Evolutionary conservation across 2,888 invertebrate genomes (phyloP).

Genomic region (Geotrupes spiniger): DNA sequence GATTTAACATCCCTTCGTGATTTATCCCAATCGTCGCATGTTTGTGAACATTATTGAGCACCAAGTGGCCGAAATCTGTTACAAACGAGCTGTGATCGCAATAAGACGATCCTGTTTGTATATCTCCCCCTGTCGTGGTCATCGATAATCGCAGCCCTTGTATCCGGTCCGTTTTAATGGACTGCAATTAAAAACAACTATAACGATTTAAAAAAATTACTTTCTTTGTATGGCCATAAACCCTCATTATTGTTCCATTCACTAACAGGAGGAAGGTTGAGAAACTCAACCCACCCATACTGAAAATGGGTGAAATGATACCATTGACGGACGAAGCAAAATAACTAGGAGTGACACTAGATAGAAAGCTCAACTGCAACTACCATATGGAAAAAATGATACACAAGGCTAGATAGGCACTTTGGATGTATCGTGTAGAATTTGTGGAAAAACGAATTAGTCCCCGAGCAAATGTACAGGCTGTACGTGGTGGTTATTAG

Average conservation of each 20-base stretch:
- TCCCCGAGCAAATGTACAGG: no score
- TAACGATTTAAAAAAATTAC: background rate
- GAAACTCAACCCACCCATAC: no score
- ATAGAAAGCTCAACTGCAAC: no score
- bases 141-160: conserved; percentile 36
- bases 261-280: no score
- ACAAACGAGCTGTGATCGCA: conserved; percentile 36
- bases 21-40: conserved; percentile 33
- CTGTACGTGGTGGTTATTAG: no score
- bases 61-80: conserved; percentile 37
- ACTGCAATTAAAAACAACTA: conserved; percentile 31
- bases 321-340: no score
- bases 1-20: conserved; percentile 36
- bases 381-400: no score
- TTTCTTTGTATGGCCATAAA: background rate
- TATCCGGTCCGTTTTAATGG: conserved; percentile 38
- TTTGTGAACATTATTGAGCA: conserved; percentile 41
- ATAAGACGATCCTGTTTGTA: conserved; percentile 40
- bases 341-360: no score
- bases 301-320: no score
- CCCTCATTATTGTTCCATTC: background rate
- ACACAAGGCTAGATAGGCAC: no score
- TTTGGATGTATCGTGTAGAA: no score
- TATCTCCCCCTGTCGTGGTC: conserved; percentile 36
- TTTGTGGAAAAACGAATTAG: no score